Percentiles rank a stretch among this genome's conserved stretches.
Conservation (phyloP, 2,113 vertebrate species). For the Oncorhynchus gorbuscha region DNA sequence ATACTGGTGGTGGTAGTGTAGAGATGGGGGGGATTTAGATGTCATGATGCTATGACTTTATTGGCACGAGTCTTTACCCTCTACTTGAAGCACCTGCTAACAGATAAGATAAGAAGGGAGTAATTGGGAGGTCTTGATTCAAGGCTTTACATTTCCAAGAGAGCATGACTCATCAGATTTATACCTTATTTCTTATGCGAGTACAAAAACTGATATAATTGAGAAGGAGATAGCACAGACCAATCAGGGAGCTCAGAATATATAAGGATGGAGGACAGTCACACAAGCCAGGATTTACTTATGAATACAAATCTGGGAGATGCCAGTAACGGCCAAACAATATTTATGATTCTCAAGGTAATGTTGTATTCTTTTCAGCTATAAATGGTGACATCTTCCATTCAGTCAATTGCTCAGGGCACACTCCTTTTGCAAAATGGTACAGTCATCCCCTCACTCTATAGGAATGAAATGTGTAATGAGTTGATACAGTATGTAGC, state of each 20-base stretch:
- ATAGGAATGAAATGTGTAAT: background rate
- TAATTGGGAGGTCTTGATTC: background rate
- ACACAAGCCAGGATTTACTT: background rate
- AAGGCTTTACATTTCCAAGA: background rate
- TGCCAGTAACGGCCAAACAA: background rate
- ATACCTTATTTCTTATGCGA: background rate
- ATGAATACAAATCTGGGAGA: background rate
- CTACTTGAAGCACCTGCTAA: slow-evolving; percentile 52
- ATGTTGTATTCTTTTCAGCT: background rate
- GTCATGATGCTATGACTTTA: slow-evolving; percentile 56
- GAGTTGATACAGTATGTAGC: background rate
- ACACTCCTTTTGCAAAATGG: background rate
- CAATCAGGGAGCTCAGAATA: background rate
- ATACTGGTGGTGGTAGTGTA: slow-evolving; percentile 1
- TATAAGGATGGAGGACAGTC: background rate
- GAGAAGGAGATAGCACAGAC: background rate
- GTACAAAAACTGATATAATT: background rate
- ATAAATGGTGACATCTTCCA: background rate
- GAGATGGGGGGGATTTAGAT: slow-evolving; percentile 27
- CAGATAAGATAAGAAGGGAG: background rate
- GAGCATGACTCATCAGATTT: background rate
- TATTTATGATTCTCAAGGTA: background rate
- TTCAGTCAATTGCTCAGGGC: background rate
- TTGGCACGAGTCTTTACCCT: slow-evolving; percentile 49
- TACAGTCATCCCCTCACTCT: background rate